These are phyloP conservation scores for Cyrtorhinus lividipennis DNA, from an alignment of 1,140 invertebrate genomes.

Conservation along the genomic window DNA sequence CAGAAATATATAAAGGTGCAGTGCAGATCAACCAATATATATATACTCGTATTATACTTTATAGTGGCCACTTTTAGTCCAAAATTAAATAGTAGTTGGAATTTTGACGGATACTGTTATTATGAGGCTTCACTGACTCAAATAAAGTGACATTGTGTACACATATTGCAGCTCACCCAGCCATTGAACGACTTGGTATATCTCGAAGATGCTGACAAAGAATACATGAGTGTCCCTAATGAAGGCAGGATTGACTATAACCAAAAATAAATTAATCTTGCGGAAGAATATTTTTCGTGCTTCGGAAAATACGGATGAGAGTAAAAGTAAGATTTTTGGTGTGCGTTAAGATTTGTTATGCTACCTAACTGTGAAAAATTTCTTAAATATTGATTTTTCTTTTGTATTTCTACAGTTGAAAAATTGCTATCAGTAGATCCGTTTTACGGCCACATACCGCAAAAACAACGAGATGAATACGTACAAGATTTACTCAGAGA, in stretches of 20 bases:
- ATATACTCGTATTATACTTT: background rate
- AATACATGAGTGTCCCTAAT: background rate
- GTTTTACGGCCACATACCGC: conserved; percentile 2
- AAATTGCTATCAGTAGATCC: conserved; percentile 14
- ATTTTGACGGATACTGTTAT: background rate
- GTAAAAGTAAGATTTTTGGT: conserved; percentile 14
- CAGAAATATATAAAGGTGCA: background rate
- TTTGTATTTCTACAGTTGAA: conserved; percentile 11
- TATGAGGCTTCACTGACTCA: background rate
- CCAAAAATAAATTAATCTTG: background rate
- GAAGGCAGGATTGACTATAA: background rate
- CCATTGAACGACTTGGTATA: conserved; percentile 14
- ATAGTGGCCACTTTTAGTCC: too few relatives aligned
- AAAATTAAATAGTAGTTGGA: too few relatives aligned
- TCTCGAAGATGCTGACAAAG: background rate
- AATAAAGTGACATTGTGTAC: background rate
- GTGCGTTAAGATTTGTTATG: too few relatives aligned
- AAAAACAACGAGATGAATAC: conserved; percentile 4
- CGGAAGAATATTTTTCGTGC: conserved; percentile 10
- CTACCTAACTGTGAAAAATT: too few relatives aligned
- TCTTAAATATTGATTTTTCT: too few relatives aligned
- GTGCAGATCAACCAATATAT: background rate
- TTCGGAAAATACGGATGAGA: background rate
- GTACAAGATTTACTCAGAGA: background rate
- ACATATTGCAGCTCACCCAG: background rate